Base-by-base conservation (phyloP, 2,888 invertebrate species). In the Cephus pulcher region DNA sequence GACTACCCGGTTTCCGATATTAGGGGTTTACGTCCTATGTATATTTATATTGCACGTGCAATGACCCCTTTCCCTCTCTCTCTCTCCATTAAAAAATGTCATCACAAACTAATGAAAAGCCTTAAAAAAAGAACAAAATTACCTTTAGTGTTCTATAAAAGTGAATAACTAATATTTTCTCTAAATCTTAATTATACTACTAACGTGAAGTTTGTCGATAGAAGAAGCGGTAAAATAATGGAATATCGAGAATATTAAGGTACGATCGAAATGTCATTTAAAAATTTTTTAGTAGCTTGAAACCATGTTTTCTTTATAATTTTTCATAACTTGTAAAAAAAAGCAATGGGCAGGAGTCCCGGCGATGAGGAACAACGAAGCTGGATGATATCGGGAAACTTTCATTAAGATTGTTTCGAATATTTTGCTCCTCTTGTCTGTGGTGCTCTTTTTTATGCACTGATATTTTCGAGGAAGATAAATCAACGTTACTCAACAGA, bases 351-450 rank as follows among this genome's bases (percentile, higher is more conserved):
- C 40, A 56, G 40, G 23, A 56, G 15, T 56, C 40, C 9, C 23
- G 56, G 56, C 9, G 56, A 56, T 56, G 56, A 56, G 23, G 56
- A 56, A 23, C 68, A 84, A 77, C 30, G 80, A 82, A 85, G 37
- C 82, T 83, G 84, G 83, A 82, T 74, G 23, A 75, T 75, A 69
- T 69, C 34, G 79, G 73, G 79, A 69, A 78, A 34, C 79, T 80
- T n/a, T 77, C 85, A 69, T 71, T 80, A 71, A 77, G 76, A 32
- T 70, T 85, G 9, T 70, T 86, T 9, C 84, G 78, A 70, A 73
- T 73, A 12, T 75, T 89, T 33, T 84, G 82, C 70, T 76, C 83
- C 33, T 85, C 86, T 70, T 89, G 86, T 75, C 79, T 86, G 32
- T 86, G 86, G 84, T 87, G 85, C 68, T 83, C 81, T 71, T 81